Percentiles rank a stretch among this genome's conserved stretches.
Conservation (phyloP, 2,888 invertebrate genomes). For the Rhaphigaster nebulosa region DNA sequence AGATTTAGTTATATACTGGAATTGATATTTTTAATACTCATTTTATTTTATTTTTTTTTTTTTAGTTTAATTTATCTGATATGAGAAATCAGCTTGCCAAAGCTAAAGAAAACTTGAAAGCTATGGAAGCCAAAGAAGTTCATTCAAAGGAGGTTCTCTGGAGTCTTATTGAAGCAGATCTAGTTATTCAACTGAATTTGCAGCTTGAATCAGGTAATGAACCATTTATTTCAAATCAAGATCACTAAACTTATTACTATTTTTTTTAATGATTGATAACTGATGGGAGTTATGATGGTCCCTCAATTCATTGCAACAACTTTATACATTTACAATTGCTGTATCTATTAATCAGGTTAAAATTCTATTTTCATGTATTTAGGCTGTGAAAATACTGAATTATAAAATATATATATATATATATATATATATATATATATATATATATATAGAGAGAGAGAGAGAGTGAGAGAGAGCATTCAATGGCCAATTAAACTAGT, state of each 20-base stretch:
- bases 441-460: too few relatives aligned
- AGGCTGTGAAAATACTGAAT: too few relatives aligned
- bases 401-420: too few relatives aligned
- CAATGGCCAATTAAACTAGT: too few relatives aligned
- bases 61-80: conserved; percentile 71
- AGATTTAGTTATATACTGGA: conserved; percentile 5
- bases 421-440: too few relatives aligned
- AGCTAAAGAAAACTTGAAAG: conserved; percentile 62
- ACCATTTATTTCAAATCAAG: neutral
- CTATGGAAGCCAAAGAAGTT: conserved; percentile 61
- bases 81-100: conserved; percentile 73
- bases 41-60: conserved; percentile 57
- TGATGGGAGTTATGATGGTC: neutral
- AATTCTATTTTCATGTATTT: too few relatives aligned
- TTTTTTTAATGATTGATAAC: neutral
- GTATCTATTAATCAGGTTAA: too few relatives aligned
- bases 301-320: too few relatives aligned
- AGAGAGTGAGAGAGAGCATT: too few relatives aligned
- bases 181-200: conserved; percentile 59
- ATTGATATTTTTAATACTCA: conserved; percentile 42
- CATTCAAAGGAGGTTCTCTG: conserved; percentile 67
- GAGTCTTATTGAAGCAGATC: conserved; percentile 68
- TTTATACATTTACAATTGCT: too few relatives aligned
- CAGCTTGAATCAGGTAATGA: conserved; percentile 34
- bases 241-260: neutral